These are phyloP conservation scores for Nasonia oneida DNA, from an alignment of 2,888 invertebrate species.

Conservation along the genomic window DNA sequence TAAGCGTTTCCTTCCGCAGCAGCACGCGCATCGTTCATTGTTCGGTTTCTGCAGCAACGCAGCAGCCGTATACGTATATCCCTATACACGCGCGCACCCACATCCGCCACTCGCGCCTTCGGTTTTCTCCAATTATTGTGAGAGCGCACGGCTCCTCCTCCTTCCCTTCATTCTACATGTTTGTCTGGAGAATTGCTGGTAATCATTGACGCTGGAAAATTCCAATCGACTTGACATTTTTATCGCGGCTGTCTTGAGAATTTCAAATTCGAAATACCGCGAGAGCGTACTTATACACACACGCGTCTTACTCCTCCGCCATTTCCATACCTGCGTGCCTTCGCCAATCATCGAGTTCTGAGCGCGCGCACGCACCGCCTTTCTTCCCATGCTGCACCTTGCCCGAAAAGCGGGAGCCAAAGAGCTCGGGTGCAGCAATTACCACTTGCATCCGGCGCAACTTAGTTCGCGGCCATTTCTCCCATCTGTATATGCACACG, in stretches of 20 bases:
- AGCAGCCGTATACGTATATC: not conserved
- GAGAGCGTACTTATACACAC: not conserved
- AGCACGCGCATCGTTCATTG: slow-evolving; percentile 39
- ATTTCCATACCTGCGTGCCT: not conserved
- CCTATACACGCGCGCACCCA: slow-evolving; percentile 16
- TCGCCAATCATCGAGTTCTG: not conserved
- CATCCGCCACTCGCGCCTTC: slow-evolving; percentile 44
- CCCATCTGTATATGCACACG: not conserved
- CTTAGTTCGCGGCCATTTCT: not conserved
- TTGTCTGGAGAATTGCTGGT: not conserved
- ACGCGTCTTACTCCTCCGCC: not conserved
- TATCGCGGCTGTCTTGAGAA: not conserved
- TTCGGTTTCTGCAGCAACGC: slow-evolving; percentile 19
- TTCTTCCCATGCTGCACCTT: slow-evolving; percentile 12
- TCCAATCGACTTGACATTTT: no score
- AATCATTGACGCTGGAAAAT: not conserved
- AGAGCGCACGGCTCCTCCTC: not conserved
- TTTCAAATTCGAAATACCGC: not conserved
- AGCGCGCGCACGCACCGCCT: not conserved
- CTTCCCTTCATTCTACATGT: not conserved
- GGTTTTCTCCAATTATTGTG: slow-evolving; percentile 45
- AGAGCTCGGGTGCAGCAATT: slow-evolving; percentile 40
- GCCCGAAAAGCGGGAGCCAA: slow-evolving; percentile 35
- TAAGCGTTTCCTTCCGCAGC: slow-evolving; percentile 51
- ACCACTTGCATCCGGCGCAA: slow-evolving; percentile 18